phyloP scores from a whole-genome alignment of 2,113 vertebrate species.

The Zapus hudsonius region DNA sequence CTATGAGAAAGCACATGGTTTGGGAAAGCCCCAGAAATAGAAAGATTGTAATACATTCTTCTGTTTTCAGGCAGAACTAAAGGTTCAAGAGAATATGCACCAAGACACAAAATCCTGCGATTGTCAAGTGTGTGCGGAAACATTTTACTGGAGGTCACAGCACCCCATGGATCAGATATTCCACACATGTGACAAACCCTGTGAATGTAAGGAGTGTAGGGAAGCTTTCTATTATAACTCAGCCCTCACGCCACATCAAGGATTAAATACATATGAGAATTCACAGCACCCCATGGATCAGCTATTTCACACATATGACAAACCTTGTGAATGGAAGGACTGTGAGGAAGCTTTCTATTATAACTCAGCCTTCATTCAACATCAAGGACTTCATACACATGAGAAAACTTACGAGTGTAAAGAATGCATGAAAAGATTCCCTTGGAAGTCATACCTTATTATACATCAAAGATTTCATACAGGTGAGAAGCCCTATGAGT shows the following conservation, averaged over 20 bases:
- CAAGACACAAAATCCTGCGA: background rate
- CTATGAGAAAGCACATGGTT: background rate
- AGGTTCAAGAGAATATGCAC: background rate
- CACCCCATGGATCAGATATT: too few relatives aligned
- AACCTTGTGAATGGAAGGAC: background rate
- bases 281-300: background rate
- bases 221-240: background rate
- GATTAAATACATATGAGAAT: background rate
- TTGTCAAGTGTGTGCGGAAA: background rate
- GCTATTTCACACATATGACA: background rate
- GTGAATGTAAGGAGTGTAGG: background rate
- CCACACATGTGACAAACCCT: background rate
- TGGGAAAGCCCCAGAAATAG: background rate
- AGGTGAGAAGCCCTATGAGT: background rate
- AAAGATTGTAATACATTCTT: background rate
- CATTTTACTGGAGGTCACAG: background rate
- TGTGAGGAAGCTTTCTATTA: background rate
- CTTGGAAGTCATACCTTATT: background rate
- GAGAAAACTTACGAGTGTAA: background rate
- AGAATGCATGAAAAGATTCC: background rate
- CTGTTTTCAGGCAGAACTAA: background rate
- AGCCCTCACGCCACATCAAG: background rate
- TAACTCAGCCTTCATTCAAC: background rate
- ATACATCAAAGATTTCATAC: background rate
- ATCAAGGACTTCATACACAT: background rate